A percentile compares a stretch with the other conserved stretches of the same genome.
Evolutionary conservation across 2,888 invertebrate genomes (phyloP).

Genomic region (Alviniconcha strummeri): DNA sequence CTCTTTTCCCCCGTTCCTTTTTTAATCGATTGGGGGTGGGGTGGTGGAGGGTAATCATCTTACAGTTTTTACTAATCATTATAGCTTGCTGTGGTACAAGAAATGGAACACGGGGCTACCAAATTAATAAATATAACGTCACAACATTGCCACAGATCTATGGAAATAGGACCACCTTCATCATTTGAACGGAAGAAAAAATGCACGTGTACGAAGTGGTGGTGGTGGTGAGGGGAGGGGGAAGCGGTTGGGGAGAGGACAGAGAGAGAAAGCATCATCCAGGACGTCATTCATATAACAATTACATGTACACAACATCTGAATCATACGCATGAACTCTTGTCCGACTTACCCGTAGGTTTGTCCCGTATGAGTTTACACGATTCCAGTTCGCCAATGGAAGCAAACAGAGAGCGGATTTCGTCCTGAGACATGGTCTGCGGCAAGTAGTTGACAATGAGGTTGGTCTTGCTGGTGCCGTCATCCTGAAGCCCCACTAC

Average conservation of each 20-base stretch:
- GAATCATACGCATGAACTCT: slow-evolving; percentile 52
- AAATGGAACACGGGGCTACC: too few species aligned
- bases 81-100: too few species aligned
- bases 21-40: neutral
- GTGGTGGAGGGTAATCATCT: neutral
- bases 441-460: slow-evolving; percentile 99
- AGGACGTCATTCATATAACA: neutral
- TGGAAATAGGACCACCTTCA: too few species aligned
- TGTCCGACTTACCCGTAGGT: slow-evolving; percentile 83
- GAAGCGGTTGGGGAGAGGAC: neutral
- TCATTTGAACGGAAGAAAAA: too few species aligned
- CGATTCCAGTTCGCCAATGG: slow-evolving; percentile 98
- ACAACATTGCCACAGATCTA: too few species aligned
- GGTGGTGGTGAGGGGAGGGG: neutral
- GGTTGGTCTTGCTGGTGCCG: slow-evolving; percentile 82
- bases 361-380: slow-evolving; percentile 99
- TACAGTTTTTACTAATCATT: too few species aligned
- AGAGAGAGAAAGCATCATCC: neutral
- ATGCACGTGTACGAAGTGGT: too few species aligned
- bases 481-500: slow-evolving; percentile 65
- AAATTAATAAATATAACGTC: too few species aligned
- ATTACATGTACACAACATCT: neutral
- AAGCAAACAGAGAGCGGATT: slow-evolving; percentile 96
- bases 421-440: slow-evolving; percentile 99
- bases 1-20: too few species aligned